These are phyloP conservation scores for Sarcophaga subvicina DNA, from an alignment of 2,888 invertebrate species.

Conservation along the genomic window DNA sequence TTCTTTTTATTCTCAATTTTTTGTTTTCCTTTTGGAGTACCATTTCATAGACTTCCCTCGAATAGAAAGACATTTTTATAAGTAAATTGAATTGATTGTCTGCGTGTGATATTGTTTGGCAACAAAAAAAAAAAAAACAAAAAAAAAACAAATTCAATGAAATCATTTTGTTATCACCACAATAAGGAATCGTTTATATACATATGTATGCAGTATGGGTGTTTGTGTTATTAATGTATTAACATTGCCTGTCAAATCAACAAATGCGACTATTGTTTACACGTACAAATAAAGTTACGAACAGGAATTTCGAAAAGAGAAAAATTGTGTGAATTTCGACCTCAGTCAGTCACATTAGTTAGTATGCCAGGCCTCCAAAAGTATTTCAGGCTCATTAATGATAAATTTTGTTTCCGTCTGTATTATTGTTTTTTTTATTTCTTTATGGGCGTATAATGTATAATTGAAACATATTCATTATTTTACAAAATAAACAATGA, in stretches of 20 bases:
- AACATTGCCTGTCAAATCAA: constrained; percentile 32
- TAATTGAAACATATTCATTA: constrained; percentile 15
- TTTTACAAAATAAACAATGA: constrained; percentile 12
- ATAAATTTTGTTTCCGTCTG: not conserved
- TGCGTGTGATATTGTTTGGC: constrained; percentile 39
- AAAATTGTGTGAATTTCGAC: not conserved
- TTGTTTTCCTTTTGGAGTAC: not conserved
- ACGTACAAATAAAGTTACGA: not conserved
- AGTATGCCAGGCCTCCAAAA: not conserved
- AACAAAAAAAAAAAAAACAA: not conserved
- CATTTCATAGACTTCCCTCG: not conserved
- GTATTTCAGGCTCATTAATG: not conserved
- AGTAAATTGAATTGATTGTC: constrained; percentile 44
- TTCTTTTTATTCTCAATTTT: too few relatives aligned
- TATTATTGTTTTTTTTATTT: not conserved
- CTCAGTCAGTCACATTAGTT: too few relatives aligned
- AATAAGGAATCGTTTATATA: not conserved
- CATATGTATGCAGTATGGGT: not conserved
- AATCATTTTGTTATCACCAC: constrained; percentile 43
- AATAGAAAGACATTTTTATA: not conserved
- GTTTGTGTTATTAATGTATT: constrained; percentile 29
- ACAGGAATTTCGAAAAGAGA: not conserved
- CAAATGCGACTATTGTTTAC: constrained; percentile 14
- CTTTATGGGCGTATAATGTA: not conserved
- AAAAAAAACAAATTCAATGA: not conserved